These are phyloP conservation scores for Acridotheres tristis DNA, from an alignment of 2,797 vertebrate species.

Conservation along the genomic window DNA sequence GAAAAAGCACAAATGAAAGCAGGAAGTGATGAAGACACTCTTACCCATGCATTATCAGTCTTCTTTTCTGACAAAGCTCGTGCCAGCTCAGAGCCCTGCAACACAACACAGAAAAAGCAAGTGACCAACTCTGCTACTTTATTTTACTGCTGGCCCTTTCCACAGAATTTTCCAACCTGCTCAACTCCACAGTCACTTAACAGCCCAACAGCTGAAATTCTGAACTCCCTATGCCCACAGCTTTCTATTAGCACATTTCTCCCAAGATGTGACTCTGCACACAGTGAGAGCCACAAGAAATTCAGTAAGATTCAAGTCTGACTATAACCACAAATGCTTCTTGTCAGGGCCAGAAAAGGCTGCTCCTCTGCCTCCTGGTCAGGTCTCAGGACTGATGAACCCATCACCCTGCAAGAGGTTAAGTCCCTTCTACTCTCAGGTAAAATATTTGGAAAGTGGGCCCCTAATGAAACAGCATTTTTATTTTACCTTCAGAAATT, in stretches of 20 bases:
- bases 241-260: neutral
- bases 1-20: neutral
- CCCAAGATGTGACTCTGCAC: neutral
- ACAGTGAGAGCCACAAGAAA: neutral
- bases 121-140: neutral
- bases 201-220: neutral
- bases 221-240: neutral
- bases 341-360: neutral
- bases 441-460: neutral
- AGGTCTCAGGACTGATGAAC: neutral
- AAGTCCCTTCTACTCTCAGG: neutral
- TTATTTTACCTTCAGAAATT: neutral
- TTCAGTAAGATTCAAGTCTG: neutral
- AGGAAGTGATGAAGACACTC: conserved; percentile 40
- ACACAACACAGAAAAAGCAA: neutral
- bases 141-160: neutral
- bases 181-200: neutral
- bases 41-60: conserved; percentile 84
- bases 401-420: neutral
- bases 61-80: conserved; percentile 85
- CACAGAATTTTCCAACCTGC: neutral
- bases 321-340: neutral
- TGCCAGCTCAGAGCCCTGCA: conserved; percentile 83
- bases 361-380: neutral
- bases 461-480: neutral